A percentile compares a stretch with the other conserved stretches of the same genome.
Evolutionary conservation across 2,888 invertebrate species (phyloP).

Genomic region (Labia minor): DNA sequence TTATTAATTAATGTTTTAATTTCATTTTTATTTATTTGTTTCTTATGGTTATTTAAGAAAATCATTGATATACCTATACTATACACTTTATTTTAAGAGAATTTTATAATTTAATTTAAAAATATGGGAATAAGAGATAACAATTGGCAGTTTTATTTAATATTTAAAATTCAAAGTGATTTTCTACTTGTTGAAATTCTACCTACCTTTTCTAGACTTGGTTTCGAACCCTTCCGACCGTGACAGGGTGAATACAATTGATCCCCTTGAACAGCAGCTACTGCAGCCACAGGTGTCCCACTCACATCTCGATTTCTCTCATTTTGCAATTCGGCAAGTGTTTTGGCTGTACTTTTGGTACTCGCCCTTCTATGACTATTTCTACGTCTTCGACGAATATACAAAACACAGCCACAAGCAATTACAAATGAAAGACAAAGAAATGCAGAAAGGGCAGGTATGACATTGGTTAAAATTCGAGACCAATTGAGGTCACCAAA

Average conservation of each 20-base stretch:
- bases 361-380: neutral
- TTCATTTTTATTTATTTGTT: too few relatives aligned
- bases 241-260: constrained; percentile 32
- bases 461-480: neutral
- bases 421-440: neutral
- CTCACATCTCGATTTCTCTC: constrained; percentile 30
- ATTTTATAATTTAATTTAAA: too few relatives aligned
- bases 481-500: neutral
- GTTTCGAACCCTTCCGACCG: constrained; percentile 28
- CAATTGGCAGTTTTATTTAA: too few relatives aligned
- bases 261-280: constrained; percentile 23
- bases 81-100: too few relatives aligned
- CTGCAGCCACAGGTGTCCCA: constrained; percentile 16
- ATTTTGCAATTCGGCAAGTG: constrained; percentile 32
- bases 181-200: too few relatives aligned
- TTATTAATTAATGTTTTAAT: too few relatives aligned
- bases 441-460: neutral
- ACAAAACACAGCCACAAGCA: neutral
- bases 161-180: too few relatives aligned
- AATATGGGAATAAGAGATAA: too few relatives aligned
- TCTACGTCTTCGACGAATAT: neutral
- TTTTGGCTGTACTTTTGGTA: constrained; percentile 26
- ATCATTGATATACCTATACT: too few relatives aligned
- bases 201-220: constrained; percentile 1
- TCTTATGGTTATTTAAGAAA: too few relatives aligned